Base-by-base conservation (phyloP, 2,888 invertebrate species). In the Falcaria lacertinaria region DNA sequence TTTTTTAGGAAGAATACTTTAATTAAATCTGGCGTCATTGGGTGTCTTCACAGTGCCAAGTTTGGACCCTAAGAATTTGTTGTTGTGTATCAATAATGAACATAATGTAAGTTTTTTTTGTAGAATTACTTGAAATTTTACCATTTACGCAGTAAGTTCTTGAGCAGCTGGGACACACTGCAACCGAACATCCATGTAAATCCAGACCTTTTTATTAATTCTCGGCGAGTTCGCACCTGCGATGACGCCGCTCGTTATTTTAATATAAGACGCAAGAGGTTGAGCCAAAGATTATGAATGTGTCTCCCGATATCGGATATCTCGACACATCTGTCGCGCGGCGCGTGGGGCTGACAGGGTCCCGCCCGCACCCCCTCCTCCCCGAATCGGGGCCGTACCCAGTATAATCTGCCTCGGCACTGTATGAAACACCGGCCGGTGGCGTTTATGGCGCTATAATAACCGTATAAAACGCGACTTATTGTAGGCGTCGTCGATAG, bases 381-480 rank as follows among this genome's bases (percentile, higher is more conserved):
- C 68, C 7, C 62, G 54, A 69, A 68, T 69, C 71, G 78, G 74
- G 74, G 75, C 77, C 75, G 70, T 75, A 75, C 78, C 79, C 81
- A 77, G 83, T 81, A 86, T 86, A 87, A 86, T 83, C 83, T 82
- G 86, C 80, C 80, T 75, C 75, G 77, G 79, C 74, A 86, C 81
- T 86, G 83, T 86, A 89, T 88, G 86, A 86, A 86, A 85, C 84
- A 85, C 80, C 80, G 86, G 78, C 88, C 87, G 85, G 86, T 86
- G 87, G 80, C 84, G 79, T 86, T 89, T 89, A 89, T 87, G 80
- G 81, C 74, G 80, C 87, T 86, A 88, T 89, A 89, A 89, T 90
- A 89, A 87, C 86, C 85, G 75, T 88, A 89, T 89, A 89, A 89
- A 90, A 89, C 77, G 81, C 84, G 85, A 88, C 87, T 88, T 88